These are phyloP conservation scores for Copidosoma floridanum DNA, from an alignment of 1,140 invertebrate genomes.

Conservation along the genomic window DNA sequence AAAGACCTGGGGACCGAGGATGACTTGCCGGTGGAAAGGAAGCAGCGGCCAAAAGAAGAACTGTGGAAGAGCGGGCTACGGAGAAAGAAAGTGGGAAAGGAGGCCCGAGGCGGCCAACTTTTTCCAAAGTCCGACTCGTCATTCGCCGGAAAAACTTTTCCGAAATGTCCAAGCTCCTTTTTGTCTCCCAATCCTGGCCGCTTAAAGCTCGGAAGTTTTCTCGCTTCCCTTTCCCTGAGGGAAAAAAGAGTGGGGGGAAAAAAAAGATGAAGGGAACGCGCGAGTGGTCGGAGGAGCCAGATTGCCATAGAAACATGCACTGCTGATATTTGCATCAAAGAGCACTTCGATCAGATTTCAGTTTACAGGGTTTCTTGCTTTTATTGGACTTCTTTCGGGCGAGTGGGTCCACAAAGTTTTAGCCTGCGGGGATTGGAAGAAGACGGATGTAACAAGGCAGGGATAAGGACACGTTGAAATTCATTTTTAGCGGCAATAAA, in stretches of 20 bases:
- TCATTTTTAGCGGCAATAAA: slow-evolving; percentile 12
- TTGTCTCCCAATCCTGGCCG: slow-evolving; percentile 16
- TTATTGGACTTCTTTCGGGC: slow-evolving; percentile 14
- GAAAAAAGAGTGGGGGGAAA: no score
- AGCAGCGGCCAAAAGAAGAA: slow-evolving; percentile 1
- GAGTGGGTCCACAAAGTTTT: slow-evolving; percentile 11
- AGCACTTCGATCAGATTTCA: slow-evolving; percentile 20
- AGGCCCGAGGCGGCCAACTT: slow-evolving; percentile 30
- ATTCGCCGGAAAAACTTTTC: slow-evolving; percentile 37
- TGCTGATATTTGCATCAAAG: slow-evolving; percentile 22
- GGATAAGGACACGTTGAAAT: slow-evolving; percentile 17
- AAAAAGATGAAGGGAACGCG: no score
- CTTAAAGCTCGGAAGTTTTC: no score
- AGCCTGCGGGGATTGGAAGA: no score
- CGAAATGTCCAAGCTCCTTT: slow-evolving; percentile 36
- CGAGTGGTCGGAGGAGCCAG: no score
- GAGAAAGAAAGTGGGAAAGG: slow-evolving; percentile 7
- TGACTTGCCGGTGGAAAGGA: no score
- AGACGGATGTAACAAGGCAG: no score
- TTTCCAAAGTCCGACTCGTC: slow-evolving; percentile 35
- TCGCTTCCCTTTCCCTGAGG: no score
- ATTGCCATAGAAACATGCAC: background rate
- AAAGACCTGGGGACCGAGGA: background rate
- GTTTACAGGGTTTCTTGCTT: slow-evolving; percentile 12
- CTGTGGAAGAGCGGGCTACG: background rate